phyloP scores from a whole-genome alignment of 2,797 vertebrate genomes.

The Taenioides sp. region DNA sequence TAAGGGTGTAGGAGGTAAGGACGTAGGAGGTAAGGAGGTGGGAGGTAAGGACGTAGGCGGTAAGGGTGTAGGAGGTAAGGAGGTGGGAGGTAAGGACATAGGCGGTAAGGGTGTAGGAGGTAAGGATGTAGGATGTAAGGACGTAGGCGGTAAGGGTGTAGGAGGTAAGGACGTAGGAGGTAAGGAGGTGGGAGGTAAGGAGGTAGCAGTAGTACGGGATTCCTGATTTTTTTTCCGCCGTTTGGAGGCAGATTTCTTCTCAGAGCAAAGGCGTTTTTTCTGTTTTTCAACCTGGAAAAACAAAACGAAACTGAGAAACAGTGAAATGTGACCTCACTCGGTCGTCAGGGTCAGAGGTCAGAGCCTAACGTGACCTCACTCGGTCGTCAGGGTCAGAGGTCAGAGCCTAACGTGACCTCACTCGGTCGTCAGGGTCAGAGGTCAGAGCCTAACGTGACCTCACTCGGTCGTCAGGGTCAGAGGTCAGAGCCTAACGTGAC shows the following conservation, averaged over 20 bases:
- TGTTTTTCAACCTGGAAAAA: conserved; percentile 14
- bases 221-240: not conserved
- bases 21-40: not conserved
- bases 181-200: not conserved
- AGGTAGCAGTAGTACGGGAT: not conserved
- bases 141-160: not conserved
- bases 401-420: too few relatives aligned
- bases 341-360: too few relatives aligned
- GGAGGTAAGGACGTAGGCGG: not conserved
- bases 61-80: not conserved
- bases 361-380: too few relatives aligned
- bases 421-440: too few relatives aligned
- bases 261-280: not conserved
- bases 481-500: too few relatives aligned
- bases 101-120: not conserved
- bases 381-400: too few relatives aligned
- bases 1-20: not conserved
- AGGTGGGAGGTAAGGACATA: not conserved
- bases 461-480: too few relatives aligned
- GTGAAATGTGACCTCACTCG: too few relatives aligned
- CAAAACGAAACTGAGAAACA: not conserved
- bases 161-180: not conserved
- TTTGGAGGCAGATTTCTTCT: not conserved
- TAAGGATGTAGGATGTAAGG: not conserved
- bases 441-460: too few relatives aligned